phyloP scores from a whole-genome alignment of 2,888 invertebrate genomes.

The Gymnocheta viridis region DNA sequence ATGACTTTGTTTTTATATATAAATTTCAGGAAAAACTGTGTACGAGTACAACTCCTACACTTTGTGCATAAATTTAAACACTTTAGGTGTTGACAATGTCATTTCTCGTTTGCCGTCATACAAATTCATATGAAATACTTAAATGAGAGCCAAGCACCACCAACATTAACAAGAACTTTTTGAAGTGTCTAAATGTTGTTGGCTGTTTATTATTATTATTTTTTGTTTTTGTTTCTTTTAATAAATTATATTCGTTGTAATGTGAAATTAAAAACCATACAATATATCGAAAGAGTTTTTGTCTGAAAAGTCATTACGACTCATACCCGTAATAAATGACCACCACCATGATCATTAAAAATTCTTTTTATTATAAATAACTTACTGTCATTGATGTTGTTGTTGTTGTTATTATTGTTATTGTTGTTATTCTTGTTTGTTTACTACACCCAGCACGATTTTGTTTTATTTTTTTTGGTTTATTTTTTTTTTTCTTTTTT shows the following conservation, averaged over 20 bases:
- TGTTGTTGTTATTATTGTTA: conserved; percentile 14
- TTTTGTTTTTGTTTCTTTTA: no score
- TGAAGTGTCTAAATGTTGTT: not conserved
- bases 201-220: not conserved
- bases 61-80: conserved; percentile 60
- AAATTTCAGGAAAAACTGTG: conserved; percentile 19
- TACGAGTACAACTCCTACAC: conserved; percentile 52
- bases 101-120: conserved; percentile 59
- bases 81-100: conserved; percentile 64
- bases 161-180: conserved; percentile 60
- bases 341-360: conserved; percentile 60
- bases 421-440: conserved; percentile 7
- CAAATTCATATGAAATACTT: conserved; percentile 46
- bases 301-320: conserved; percentile 14
- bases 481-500: no score
- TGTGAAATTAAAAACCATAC: conserved; percentile 42
- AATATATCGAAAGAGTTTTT: conserved; percentile 11
- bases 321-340: conserved; percentile 57
- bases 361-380: conserved; percentile 40
- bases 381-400: conserved; percentile 19
- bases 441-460: conserved; percentile 38
- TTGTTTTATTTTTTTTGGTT: not conserved
- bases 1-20: conserved; percentile 55
- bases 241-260: conserved; percentile 17
- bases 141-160: conserved; percentile 51